Conservation (phyloP, 1,140 invertebrate species). For the Melanaphis sacchari region DNA sequence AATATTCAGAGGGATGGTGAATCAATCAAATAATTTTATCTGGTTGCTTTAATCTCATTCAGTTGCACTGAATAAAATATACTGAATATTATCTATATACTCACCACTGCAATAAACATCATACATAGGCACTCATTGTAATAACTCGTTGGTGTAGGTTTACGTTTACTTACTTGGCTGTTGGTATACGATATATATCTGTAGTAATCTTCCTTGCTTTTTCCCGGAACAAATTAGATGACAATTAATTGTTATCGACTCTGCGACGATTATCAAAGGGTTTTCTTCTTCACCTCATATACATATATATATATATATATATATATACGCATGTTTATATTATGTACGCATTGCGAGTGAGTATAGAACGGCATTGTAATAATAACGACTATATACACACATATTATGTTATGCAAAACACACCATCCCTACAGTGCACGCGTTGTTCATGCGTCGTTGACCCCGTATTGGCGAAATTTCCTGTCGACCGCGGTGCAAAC, state of each 20-base stretch:
- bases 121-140: neutral
- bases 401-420: neutral
- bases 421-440: neutral
- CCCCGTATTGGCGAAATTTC: neutral
- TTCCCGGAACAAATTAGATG: conserved; percentile 3
- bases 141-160: neutral
- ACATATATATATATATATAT: too few species aligned
- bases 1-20: too few species aligned
- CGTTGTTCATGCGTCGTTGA: conserved; percentile 26
- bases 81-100: too few species aligned
- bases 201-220: neutral
- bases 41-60: too few species aligned
- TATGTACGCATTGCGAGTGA: neutral
- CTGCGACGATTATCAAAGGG: neutral
- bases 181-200: neutral
- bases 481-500: neutral
- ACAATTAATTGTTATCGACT: conserved; percentile 43
- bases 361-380: neutral
- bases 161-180: too few species aligned
- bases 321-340: neutral
- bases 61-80: too few species aligned
- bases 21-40: too few species aligned
- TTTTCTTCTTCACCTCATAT: neutral
- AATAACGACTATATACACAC: neutral
- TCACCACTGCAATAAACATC: neutral